phyloP scores from a whole-genome alignment of 2,113 vertebrate genomes.

The Pseudopodoces humilis region DNA sequence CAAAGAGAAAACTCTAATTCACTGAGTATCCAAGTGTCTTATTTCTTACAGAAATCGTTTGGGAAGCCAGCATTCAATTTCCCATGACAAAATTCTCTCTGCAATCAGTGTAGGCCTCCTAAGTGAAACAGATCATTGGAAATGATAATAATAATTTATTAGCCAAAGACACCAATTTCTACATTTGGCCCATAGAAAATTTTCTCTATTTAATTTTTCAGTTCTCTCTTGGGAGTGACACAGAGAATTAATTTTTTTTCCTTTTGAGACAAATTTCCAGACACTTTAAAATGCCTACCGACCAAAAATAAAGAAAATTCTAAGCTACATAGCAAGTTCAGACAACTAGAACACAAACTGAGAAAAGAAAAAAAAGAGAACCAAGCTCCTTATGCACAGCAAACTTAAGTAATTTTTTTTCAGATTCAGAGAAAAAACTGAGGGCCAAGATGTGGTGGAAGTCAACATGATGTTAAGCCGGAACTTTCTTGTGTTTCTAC shows the following conservation, averaged over 20 bases:
- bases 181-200: not conserved
- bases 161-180: not conserved
- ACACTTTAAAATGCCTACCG: not conserved
- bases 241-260: not conserved
- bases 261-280: not conserved
- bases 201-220: not conserved
- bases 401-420: not conserved
- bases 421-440: not conserved
- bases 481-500: not conserved
- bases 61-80: not conserved
- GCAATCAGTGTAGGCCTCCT: not conserved
- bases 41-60: not conserved
- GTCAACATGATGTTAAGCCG: not conserved
- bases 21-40: too few relatives aligned
- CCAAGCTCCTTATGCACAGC: rapidly evolving
- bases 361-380: not conserved
- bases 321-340: not conserved
- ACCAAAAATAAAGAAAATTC: not conserved
- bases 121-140: not conserved
- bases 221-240: not conserved
- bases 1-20: not conserved
- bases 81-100: not conserved
- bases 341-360: not conserved
- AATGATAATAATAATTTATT: not conserved
- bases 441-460: not conserved